These are phyloP conservation scores for Eupithecia dodoneata DNA, from an alignment of 2,888 invertebrate genomes.

Conservation along the genomic window DNA sequence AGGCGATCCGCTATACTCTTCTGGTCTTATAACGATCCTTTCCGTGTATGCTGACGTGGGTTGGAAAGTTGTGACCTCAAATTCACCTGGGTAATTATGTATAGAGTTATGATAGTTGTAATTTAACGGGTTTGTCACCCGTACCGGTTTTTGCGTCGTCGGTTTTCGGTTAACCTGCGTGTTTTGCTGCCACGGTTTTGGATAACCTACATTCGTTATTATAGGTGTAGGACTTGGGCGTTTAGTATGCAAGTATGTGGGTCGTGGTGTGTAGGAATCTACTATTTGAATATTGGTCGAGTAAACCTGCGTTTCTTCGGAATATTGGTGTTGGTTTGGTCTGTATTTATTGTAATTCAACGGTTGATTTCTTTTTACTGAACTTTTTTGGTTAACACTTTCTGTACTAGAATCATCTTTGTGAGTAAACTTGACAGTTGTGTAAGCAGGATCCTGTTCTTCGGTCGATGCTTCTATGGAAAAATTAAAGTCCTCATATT, in stretches of 20 bases:
- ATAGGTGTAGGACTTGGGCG: slow-evolving; percentile 69
- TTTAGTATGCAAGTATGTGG: slow-evolving; percentile 65
- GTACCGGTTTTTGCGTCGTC: slow-evolving; percentile 64
- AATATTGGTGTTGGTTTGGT: slow-evolving; percentile 50
- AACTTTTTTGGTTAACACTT: slow-evolving; percentile 45
- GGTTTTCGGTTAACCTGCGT: slow-evolving; percentile 52
- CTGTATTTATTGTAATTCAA: slow-evolving; percentile 47
- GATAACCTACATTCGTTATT: slow-evolving; percentile 77
- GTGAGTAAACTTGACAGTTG: slow-evolving; percentile 41
- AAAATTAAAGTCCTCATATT: slow-evolving; percentile 74
- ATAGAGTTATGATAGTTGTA: slow-evolving; percentile 66
- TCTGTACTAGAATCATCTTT: slow-evolving; percentile 44
- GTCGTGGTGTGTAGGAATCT: slow-evolving; percentile 61
- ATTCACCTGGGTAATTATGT: slow-evolving; percentile 61
- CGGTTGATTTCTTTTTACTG: slow-evolving; percentile 46
- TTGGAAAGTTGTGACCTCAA: slow-evolving; percentile 76
- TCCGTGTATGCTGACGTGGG: slow-evolving; percentile 73
- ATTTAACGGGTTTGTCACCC: slow-evolving; percentile 61
- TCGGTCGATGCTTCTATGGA: slow-evolving; percentile 64
- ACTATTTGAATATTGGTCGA: slow-evolving; percentile 66
- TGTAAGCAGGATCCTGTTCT: slow-evolving; percentile 46
- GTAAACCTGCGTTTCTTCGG: slow-evolving; percentile 63
- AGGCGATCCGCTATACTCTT: slow-evolving; percentile 73
- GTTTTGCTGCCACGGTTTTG: slow-evolving; percentile 62
- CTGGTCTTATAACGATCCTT: slow-evolving; percentile 76